phyloP scores from a whole-genome alignment of 2,113 vertebrate genomes.

The Heteronetta atricapilla region DNA sequence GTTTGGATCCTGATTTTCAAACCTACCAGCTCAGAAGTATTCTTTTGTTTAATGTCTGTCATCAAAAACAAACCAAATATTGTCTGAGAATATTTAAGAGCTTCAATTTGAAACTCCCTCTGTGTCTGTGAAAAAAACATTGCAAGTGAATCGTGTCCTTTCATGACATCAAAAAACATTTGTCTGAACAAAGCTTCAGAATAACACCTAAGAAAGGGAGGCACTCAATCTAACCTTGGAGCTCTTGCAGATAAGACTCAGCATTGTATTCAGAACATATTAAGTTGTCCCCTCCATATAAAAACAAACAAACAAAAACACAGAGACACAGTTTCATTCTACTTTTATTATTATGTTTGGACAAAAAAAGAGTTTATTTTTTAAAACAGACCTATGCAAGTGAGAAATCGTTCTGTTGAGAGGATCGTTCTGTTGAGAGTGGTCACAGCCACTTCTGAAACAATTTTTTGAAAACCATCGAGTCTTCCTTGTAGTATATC shows the following conservation, averaged over 20 bases:
- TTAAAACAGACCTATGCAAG: not conserved
- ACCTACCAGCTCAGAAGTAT: not conserved
- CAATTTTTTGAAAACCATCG: not conserved
- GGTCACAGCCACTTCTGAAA: not conserved
- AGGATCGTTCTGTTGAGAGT: not conserved
- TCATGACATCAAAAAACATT: not conserved
- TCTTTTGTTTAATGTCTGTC: not conserved
- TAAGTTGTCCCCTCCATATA: not conserved
- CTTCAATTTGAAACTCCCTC: not conserved
- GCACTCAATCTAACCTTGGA: not conserved
- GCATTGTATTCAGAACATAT: not conserved
- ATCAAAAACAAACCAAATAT: not conserved
- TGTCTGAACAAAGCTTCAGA: not conserved
- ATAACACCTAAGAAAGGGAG: not conserved
- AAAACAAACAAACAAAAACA: not conserved
- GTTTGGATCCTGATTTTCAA: not conserved
- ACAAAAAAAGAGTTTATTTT: not conserved
- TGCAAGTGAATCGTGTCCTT: not conserved
- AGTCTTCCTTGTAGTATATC: not conserved
- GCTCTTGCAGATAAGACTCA: not conserved
- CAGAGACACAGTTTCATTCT: not conserved
- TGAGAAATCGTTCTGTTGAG: not conserved
- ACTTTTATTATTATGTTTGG: not conserved
- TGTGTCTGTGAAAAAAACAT: rapidly evolving
- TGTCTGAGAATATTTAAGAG: not conserved